Evolutionary conservation across 2,797 vertebrate species (phyloP), one percentile per base, ranked within the genome.

Genomic region (Pangasius krempfi): DNA sequence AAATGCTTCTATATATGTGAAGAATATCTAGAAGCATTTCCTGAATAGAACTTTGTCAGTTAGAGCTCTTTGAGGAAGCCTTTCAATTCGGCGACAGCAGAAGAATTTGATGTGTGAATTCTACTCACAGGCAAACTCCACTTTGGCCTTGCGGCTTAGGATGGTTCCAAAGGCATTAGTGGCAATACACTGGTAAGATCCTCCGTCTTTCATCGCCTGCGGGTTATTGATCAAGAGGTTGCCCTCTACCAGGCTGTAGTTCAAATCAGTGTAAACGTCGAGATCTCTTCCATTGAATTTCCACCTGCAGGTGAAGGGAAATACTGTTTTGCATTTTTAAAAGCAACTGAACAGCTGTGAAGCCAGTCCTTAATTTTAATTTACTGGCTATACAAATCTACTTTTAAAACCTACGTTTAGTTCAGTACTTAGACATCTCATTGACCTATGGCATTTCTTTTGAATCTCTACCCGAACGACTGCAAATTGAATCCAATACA

Each of bases 101-200:
- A 62, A 60, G n/a, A 60, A 80, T 68, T 6, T 10, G 1, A 68
- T 33, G 27, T 70, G 27, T 18, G 52, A 50, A 70, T n/a, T 66
- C 25, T 89, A 97, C 98, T 99, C 92, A 99, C 98, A 99, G 58
- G 97, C 97, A 95, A 99, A 99, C 91, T 97, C 97, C 84, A 99
- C 97, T 90, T 94, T 95, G 14, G 98, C 97, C 91, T 98, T 96
- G 87, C 96, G 96, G 96, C 98, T 98, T 91, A 98, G 92, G 2
- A 98, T 92, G 0, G 97, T 98, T 91, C 98, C 98, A 0, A 98
- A 96, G 0, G 95, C 93, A 93, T 98, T 99, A 92, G 97, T 95
- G 90, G 97, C 96, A 58, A 97, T 96, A 92, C 98, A 99, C 93
- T 98, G 98, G 94, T 98, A 99, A 0, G 93, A 96, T 20, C 98